Evolutionary conservation across 1,140 invertebrate genomes (phyloP).

Genomic region (Thalassaphorura encarpata): DNA sequence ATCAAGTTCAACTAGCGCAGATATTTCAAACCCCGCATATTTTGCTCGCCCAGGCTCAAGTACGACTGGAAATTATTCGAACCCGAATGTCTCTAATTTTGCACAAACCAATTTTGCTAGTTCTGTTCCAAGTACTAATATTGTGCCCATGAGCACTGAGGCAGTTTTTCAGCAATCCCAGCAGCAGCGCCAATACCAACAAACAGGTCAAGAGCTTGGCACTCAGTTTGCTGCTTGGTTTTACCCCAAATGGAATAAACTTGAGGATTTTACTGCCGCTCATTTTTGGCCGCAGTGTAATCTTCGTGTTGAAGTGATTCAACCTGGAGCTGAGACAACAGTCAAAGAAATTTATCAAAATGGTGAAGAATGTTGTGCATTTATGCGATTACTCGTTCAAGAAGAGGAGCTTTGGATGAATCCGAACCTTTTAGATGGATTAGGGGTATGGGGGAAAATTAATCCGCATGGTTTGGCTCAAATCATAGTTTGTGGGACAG

Average conservation of each 20-base stretch:
- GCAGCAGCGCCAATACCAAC: not conserved
- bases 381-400: constrained; percentile 36
- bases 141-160: too few species aligned
- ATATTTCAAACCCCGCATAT: too few species aligned
- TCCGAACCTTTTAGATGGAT: constrained; percentile 47
- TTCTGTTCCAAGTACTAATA: too few species aligned
- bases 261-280: constrained; percentile 38
- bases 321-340: constrained; percentile 27
- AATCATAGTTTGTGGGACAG: constrained; percentile 51
- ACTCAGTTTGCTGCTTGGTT: constrained; percentile 50
- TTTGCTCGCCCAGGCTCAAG: too few species aligned
- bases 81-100: too few species aligned
- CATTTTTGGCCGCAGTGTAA: constrained; percentile 49
- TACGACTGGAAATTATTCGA: too few species aligned
- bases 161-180: too few species aligned
- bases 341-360: constrained; percentile 29
- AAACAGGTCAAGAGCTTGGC: constrained; percentile 41
- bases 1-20: too few species aligned
- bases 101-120: too few species aligned
- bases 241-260: constrained; percentile 45
- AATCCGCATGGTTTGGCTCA: constrained; percentile 50
- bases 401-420: constrained; percentile 47
- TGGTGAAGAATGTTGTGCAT: constrained; percentile 35
- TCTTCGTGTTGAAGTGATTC: constrained; percentile 31
- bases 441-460: constrained; percentile 40